These are phyloP conservation scores for Patiria miniata DNA, from an alignment of 35 echinoderm and acorn worm species.

Conservation along the genomic window DNA sequence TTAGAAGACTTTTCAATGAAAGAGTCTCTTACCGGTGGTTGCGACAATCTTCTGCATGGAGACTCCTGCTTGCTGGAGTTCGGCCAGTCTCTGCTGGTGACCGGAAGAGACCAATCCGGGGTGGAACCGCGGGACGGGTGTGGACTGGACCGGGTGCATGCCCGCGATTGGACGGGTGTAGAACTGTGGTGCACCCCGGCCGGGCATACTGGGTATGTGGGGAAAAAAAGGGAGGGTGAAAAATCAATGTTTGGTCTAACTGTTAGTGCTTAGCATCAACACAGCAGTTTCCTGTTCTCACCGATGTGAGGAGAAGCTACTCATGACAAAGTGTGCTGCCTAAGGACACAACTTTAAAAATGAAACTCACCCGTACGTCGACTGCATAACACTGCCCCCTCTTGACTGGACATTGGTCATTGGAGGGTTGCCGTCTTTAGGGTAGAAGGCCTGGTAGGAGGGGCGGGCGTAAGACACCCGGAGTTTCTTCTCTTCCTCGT, in stretches of 20 bases:
- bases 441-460: conserved; percentile 88
- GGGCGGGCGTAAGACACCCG: conserved; percentile 82
- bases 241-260: no score
- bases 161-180: conserved; percentile 69
- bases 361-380: background rate
- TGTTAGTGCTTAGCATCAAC: no score
- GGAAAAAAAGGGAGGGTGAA: no score
- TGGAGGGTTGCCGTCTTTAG: background rate
- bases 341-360: background rate
- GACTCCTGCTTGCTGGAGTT: conserved; percentile 82
- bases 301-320: no score
- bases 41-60: conserved; percentile 83
- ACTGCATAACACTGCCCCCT: background rate
- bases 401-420: background rate
- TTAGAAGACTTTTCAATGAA: background rate
- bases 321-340: no score
- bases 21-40: conserved; percentile 77
- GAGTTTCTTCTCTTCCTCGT: conserved; percentile 86
- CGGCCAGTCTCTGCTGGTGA: conserved; percentile 48
- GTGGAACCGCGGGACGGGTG: conserved; percentile 82
- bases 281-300: no score
- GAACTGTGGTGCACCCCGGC: conserved; percentile 8
- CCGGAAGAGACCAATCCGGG: background rate
- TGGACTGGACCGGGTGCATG: conserved; percentile 88
- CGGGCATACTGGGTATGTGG: background rate